These are phyloP conservation scores for Lycophotia porphyrea DNA, from an alignment of 2,888 invertebrate genomes.

Conservation along the genomic window DNA sequence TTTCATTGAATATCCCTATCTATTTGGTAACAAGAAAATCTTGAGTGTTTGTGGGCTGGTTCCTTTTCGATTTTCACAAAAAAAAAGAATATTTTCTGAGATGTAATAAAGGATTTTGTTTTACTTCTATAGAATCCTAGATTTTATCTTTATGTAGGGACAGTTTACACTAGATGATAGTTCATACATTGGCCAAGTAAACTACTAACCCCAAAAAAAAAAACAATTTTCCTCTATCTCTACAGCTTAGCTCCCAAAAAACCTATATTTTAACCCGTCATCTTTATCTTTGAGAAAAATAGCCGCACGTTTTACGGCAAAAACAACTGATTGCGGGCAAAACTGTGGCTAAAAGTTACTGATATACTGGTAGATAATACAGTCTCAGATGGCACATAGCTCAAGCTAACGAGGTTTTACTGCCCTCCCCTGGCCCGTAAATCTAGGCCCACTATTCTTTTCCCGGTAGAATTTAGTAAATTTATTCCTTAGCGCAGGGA, in stretches of 20 bases:
- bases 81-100: background rate
- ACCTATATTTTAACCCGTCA: conserved; percentile 53
- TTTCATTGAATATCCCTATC: conserved; percentile 38
- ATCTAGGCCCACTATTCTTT: conserved; percentile 88
- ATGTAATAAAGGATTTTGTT: background rate
- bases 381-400: conserved; percentile 84
- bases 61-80: background rate
- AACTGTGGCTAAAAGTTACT: conserved; percentile 70
- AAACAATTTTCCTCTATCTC: conserved; percentile 38
- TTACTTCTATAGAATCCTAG: background rate
- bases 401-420: conserved; percentile 88
- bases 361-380: conserved; percentile 74
- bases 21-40: conserved; percentile 6
- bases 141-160: background rate
- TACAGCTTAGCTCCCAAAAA: conserved; percentile 21
- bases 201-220: conserved; percentile 21
- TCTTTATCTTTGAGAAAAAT: conserved; percentile 48
- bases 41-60: background rate
- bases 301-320: conserved; percentile 32
- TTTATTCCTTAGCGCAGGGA: conserved; percentile 80
- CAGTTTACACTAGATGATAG: background rate
- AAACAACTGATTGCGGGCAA: conserved; percentile 57
- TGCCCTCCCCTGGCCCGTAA: conserved; percentile 85
- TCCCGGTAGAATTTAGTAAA: conserved; percentile 85
- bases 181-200: conserved; percentile 1